phyloP scores from a whole-genome alignment of 2,797 vertebrate genomes.

The Graptemys geographica region DNA sequence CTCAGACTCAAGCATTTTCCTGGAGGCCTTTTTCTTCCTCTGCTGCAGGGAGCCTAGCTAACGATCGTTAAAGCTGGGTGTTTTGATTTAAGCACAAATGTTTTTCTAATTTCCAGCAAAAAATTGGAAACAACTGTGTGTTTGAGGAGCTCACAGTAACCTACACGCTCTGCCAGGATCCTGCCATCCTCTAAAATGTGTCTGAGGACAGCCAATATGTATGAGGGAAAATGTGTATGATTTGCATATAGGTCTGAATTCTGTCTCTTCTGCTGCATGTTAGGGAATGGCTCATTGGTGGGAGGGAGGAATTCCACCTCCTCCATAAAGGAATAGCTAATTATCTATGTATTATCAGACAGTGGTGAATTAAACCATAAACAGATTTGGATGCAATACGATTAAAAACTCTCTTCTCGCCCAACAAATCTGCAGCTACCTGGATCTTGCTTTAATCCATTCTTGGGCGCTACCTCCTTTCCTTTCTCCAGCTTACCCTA shows the following conservation, averaged over 20 bases:
- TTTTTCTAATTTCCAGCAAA: neutral
- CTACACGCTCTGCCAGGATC: neutral
- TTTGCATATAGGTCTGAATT: neutral
- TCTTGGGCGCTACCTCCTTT: conserved; percentile 44
- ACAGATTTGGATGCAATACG: conserved; percentile 51
- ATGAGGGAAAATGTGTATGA: neutral
- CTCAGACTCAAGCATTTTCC: neutral
- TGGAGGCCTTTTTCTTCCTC: neutral
- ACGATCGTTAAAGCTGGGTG: fast-evolving
- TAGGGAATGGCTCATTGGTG: fast-evolving
- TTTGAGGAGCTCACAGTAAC: neutral
- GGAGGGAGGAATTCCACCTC: neutral
- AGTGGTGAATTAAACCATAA: conserved; percentile 26
- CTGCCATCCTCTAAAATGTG: neutral
- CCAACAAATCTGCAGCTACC: conserved; percentile 13
- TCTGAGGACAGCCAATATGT: neutral
- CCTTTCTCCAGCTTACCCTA: conserved; percentile 37
- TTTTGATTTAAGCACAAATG: neutral
- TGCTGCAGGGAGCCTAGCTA: neutral
- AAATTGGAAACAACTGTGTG: neutral
- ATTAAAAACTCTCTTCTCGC: conserved; percentile 61
- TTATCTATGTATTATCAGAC: conserved; percentile 9
- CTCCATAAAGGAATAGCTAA: conserved; percentile 35
- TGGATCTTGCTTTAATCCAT: conserved; percentile 53
- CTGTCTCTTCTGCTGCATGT: neutral